Conservation (phyloP, 2,113 vertebrate species). For the Actinemys pallida region DNA sequence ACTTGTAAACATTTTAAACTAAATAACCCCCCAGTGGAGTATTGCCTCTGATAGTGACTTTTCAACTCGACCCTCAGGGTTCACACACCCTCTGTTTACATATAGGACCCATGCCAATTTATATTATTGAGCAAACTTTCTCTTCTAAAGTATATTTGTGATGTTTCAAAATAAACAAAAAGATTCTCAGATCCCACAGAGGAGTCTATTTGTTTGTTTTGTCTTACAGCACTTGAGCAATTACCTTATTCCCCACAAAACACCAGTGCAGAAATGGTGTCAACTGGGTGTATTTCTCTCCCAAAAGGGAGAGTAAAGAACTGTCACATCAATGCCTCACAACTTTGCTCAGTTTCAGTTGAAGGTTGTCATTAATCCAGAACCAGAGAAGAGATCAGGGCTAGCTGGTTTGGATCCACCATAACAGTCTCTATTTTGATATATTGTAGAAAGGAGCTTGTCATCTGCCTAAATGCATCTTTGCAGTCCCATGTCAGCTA, state of each 20-base stretch:
- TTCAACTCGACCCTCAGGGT: background rate
- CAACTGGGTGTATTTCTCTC: background rate
- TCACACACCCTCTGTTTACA: background rate
- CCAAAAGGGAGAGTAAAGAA: background rate
- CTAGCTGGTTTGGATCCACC: background rate
- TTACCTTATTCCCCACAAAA: background rate
- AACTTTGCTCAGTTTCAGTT: background rate
- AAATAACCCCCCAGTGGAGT: background rate
- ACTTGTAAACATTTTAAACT: background rate
- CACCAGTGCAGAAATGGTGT: background rate
- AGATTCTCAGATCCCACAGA: background rate
- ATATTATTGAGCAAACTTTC: background rate
- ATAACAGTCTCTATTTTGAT: background rate
- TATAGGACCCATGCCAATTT: background rate
- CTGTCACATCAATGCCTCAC: background rate
- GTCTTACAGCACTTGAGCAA: background rate
- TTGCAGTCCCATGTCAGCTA: background rate
- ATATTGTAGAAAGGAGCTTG: background rate
- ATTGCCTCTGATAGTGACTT: background rate
- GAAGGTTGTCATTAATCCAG: background rate
- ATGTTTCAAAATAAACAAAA: background rate
- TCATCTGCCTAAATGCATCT: background rate
- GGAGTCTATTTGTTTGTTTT: background rate
- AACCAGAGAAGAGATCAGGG: constrained; percentile 31
- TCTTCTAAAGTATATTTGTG: background rate